Evolutionary conservation across 2,113 vertebrate genomes (phyloP), one percentile per base, ranked within the genome.

Genomic region (Sorex fumeus): DNA sequence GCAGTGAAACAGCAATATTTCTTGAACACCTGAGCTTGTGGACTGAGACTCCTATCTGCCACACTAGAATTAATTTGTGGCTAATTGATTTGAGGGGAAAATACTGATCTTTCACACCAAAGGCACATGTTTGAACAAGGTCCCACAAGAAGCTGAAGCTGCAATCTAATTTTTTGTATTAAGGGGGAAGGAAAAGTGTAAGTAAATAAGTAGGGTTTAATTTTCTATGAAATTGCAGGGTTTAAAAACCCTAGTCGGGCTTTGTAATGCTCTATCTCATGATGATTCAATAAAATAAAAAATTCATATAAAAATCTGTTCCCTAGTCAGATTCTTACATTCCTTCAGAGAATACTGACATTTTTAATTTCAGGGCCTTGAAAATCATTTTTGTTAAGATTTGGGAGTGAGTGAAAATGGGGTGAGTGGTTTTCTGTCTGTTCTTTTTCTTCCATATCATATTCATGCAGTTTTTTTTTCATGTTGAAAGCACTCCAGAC

Each of bases 51-150:
- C 60, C 3, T 76, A 47, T 66, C 75, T 86, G 92, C 36, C 83
- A 34, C 83, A 94, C 79, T 80, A 84, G 83, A 95, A 95, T 92
- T 94, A 93, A 91, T 70, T 96, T 79, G 90, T 88, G 79, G 57
- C 79, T 92, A 96, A 97, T 95, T 45, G 45, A 95, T 97, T 96
- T 27, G 67, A 93, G 91, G 93, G 85, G 83, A 76, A 88, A 92
- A 93, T 86, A 93, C 90, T 94, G 83, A 95, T 97, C 90, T 88
- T 95, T 71, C 92, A 96, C 79, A 88, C 70, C 53, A 72, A 92
- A 86, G 75, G 70, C 83, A 92, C 45, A 76, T 78, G 32, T 93
- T 32, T 75, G 79, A 30, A 30, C 36, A 66, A 91, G 69, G 28
- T 18, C 28, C n/a, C 34, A 50, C 21, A 40, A 40, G 69, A 40